A percentile compares a stretch with the other conserved stretches of the same genome.
These are phyloP conservation scores for Chironomus striatipennis DNA, from an alignment of 1,140 invertebrate species.

Conservation along the genomic window DNA sequence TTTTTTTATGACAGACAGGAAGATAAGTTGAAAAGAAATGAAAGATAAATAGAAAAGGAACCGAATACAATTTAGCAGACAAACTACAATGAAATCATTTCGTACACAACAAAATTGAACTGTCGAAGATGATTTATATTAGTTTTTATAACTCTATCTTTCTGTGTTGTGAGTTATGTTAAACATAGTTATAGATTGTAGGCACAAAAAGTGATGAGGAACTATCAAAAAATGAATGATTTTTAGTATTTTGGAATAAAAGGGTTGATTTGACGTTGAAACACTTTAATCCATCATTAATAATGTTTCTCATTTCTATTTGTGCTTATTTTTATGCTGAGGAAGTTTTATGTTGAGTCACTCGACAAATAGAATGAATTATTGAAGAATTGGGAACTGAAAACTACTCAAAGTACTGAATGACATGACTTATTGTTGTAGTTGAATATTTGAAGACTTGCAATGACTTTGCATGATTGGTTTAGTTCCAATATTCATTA, in stretches of 20 bases:
- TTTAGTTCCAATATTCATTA: not conserved
- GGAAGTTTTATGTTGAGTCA: slow-evolving; percentile 1
- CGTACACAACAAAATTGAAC: not conserved
- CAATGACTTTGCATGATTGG: not conserved
- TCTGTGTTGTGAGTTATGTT: not conserved
- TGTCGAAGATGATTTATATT: slow-evolving; percentile 22
- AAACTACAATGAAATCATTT: not conserved
- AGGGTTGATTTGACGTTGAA: slow-evolving; percentile 22
- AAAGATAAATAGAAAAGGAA: too few relatives aligned
- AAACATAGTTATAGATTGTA: too few relatives aligned
- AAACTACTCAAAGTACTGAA: not conserved
- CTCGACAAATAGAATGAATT: slow-evolving; percentile 18
- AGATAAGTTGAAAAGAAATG: not conserved
- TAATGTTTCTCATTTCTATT: not conserved
- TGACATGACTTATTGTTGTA: not conserved
- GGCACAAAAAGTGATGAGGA: not conserved
- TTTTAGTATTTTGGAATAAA: not conserved
- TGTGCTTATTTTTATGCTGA: not conserved
- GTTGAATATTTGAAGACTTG: not conserved
- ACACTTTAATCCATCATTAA: slow-evolving; percentile 23
- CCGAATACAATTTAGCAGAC: too few relatives aligned
- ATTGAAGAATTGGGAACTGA: not conserved
- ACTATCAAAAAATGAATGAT: not conserved
- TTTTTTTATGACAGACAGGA: not conserved
- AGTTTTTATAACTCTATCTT: slow-evolving; percentile 11